These are phyloP conservation scores for Apomyelois bistriatella DNA, from an alignment of 2,888 invertebrate genomes.

Conservation along the genomic window DNA sequence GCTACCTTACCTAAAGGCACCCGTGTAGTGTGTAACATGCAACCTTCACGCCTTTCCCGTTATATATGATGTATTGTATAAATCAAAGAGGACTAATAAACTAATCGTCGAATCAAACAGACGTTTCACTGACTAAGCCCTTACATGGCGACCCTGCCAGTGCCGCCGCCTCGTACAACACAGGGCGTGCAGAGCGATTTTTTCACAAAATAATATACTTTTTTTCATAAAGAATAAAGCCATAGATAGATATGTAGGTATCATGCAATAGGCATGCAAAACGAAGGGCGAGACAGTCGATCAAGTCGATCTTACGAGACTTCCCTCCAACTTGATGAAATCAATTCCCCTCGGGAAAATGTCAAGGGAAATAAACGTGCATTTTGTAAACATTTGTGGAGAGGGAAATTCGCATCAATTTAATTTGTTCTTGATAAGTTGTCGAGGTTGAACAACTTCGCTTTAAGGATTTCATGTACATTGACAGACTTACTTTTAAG, in stretches of 20 bases:
- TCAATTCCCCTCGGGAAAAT: conserved; percentile 1
- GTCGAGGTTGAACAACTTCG: background rate
- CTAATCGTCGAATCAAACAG: too few species aligned
- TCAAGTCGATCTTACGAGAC: conserved; percentile 4
- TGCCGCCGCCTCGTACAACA: too few species aligned
- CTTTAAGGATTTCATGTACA: background rate
- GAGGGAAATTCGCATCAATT: background rate
- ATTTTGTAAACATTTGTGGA: conserved; percentile 2
- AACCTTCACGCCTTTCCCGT: too few species aligned
- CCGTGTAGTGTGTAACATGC: too few species aligned
- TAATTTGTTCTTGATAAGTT: background rate
- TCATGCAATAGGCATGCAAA: background rate
- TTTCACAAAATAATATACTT: background rate
- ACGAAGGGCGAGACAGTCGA: background rate
- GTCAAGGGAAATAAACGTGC: conserved; percentile 4
- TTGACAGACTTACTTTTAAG: too few species aligned
- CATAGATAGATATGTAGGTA: background rate
- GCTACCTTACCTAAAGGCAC: too few species aligned
- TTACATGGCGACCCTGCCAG: too few species aligned
- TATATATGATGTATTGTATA: too few species aligned
- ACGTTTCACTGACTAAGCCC: too few species aligned
- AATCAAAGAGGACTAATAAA: too few species aligned
- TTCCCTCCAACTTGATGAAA: conserved; percentile 2
- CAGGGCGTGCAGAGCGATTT: too few species aligned
- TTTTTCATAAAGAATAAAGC: background rate